Evolutionary conservation across 2,113 vertebrate genomes (phyloP), one percentile per base, ranked within the genome.

Genomic region (Odontesthes bonariensis): DNA sequence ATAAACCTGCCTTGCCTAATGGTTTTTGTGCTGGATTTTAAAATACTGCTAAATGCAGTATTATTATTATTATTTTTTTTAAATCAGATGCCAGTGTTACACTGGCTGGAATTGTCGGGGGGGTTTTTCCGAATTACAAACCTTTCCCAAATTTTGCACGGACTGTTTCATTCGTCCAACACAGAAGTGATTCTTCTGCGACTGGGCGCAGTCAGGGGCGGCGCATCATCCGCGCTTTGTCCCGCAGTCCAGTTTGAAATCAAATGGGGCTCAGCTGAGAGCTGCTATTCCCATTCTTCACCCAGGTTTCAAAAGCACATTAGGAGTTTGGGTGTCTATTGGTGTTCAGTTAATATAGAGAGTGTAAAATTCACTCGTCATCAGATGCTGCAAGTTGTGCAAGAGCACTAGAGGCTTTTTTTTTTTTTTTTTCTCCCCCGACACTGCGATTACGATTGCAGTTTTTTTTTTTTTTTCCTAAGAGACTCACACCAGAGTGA

Each of bases 311-410:
- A 61, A 73, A 46, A 42, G 40, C 35, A 59, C 20, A 57, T 27
- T 31, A 64, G 31, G 59, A 77, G 66, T 76, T 73, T 85, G 76
- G 62, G 55, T 70, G 79, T 62, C 22, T 71, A 62, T 19, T 14
- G 20, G 64, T 62, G 51, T 77, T 82, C 10, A 53, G 49, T 51
- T 60, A 42, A 68, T 13, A 12, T 38, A 38, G 4, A 38, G 17
- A 42, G 19, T 76, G 19, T 52, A 20, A 38, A 65, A 42, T 32
- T 6, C 3, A 11, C 12, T 60, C 31, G 27, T 60, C 6, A 19
- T 70, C 17, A 27, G 27, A 56, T 49, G 55, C 32, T 80, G n/a
- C 51, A 71, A 40, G 23, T 63, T 51, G 31, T 70, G 20, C 19
- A 46, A 17, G 19, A 79, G 54, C 31, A 59, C 27, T 47, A n/a